These are phyloP conservation scores for Archips xylosteana DNA, from an alignment of 2,888 invertebrate species.

Conservation along the genomic window DNA sequence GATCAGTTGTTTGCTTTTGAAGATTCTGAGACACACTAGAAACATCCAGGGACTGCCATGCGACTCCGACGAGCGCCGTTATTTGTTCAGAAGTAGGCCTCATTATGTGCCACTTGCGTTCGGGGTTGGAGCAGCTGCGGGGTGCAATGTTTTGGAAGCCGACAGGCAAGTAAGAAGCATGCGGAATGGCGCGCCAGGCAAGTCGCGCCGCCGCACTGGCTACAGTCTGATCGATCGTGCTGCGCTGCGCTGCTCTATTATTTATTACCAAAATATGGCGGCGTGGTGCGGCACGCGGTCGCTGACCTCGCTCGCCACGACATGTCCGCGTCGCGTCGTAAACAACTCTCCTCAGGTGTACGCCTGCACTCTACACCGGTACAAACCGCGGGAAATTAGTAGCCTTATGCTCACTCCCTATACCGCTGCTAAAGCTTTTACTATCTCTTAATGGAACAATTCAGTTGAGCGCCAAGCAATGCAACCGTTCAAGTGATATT, in stretches of 20 bases:
- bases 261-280: constrained; percentile 83
- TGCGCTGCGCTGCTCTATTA: constrained; percentile 78
- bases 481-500: not conserved
- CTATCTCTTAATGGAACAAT: not conserved
- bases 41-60: not conserved
- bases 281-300: constrained; percentile 77
- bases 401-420: constrained; percentile 7
- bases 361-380: constrained; percentile 22
- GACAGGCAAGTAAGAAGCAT: constrained; percentile 41
- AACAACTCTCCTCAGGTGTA: constrained; percentile 64
- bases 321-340: constrained; percentile 60
- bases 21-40: not conserved
- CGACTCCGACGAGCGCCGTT: not conserved
- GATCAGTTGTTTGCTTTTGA: not conserved
- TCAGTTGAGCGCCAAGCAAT: not conserved
- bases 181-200: constrained; percentile 17
- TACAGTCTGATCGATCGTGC: constrained; percentile 72
- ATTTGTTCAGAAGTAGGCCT: constrained; percentile 1
- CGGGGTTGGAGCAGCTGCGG: constrained; percentile 41
- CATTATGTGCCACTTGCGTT: constrained; percentile 7
- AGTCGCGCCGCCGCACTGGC: constrained; percentile 74
- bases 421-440: not conserved
- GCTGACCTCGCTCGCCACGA: constrained; percentile 66
- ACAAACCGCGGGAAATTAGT: constrained; percentile 69
- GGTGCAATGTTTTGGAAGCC: constrained; percentile 74